Evolutionary conservation across 1,140 invertebrate species (phyloP), one percentile per base, ranked within the genome.

Genomic region (Lanistes nyassanus): DNA sequence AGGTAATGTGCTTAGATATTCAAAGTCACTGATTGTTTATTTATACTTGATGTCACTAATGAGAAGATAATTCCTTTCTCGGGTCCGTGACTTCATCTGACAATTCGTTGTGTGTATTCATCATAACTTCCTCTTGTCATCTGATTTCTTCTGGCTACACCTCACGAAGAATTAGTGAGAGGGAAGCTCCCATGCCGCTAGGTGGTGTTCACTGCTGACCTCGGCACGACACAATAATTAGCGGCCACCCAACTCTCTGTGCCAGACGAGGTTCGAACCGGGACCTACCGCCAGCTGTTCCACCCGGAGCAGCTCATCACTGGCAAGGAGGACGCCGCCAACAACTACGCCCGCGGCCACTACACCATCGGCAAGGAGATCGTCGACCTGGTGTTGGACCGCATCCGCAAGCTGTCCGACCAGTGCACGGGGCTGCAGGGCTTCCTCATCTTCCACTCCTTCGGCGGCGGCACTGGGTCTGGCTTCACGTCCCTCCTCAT

Each of bases 391-490:
- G 66, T 68, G 21, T 55, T 92, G 92, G 84, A 93, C 92, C n/a
- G 93, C 92, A 93, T 95, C 75, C 31, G 76, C 37, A 94, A 95
- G 88, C 89, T 95, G 72, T 93, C 94, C 21, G 95, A 96, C 85
- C 94, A 95, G 89, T 96, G 95, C 88, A 94, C 94, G 58, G 94
- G 95, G 42, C 87, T 93, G 0, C 94, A 96, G 88, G 95, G 95
- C 29, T 96, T 96, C 89, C 90, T 97, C 96, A 96, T 65, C 96
- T 96, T 58, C 95, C 95, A 56, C 96, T 95, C 51, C 55, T 58
- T 73, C n/a, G 70, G 70, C 1, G 70, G 70, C 13, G 70, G 70
- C 16, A 73, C 70, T 77, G 95, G 95, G 4, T 95, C 94, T n/a
- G 95, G 95, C 9, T 96, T 96, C 89, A 95, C 95, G 5, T 95